A percentile compares a stretch with the other conserved stretches of the same genome.
phyloP scores from a whole-genome alignment of 2,888 invertebrate species.

The Synergus gifuensis region DNA sequence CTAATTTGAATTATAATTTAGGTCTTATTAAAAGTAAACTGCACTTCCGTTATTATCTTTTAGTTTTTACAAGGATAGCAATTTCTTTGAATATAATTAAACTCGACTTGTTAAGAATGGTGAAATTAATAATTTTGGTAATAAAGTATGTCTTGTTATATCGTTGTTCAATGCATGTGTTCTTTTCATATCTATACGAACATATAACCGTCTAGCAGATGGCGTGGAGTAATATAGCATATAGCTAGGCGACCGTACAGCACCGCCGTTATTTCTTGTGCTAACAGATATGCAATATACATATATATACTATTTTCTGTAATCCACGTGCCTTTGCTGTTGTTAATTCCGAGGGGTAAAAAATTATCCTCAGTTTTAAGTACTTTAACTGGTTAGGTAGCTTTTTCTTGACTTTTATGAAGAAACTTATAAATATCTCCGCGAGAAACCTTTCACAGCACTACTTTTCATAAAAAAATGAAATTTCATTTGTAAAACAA shows the following conservation, averaged over 20 bases:
- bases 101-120: neutral
- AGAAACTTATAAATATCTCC: neutral
- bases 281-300: constrained; percentile 60
- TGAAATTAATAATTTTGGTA: neutral
- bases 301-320: neutral
- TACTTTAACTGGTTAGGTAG: neutral
- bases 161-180: constrained; percentile 12
- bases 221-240: constrained; percentile 56
- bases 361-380: constrained; percentile 51
- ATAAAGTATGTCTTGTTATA: constrained; percentile 24
- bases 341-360: constrained; percentile 53
- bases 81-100: neutral
- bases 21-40: too few species aligned
- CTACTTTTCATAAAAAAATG: neutral
- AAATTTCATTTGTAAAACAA: neutral
- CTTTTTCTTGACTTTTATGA: neutral
- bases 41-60: neutral
- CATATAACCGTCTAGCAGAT: constrained; percentile 70
- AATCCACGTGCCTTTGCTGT: constrained; percentile 34
- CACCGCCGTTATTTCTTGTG: constrained; percentile 67
- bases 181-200: constrained; percentile 2
- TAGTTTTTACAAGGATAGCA: neutral
- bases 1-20: too few species aligned
- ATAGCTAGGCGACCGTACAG: constrained; percentile 57
- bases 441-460: too few species aligned